Percentiles rank a stretch among this genome's conserved stretches.
These are phyloP conservation scores for Anser brachyrhynchus DNA, from an alignment of 2,113 vertebrate species.

Conservation along the genomic window DNA sequence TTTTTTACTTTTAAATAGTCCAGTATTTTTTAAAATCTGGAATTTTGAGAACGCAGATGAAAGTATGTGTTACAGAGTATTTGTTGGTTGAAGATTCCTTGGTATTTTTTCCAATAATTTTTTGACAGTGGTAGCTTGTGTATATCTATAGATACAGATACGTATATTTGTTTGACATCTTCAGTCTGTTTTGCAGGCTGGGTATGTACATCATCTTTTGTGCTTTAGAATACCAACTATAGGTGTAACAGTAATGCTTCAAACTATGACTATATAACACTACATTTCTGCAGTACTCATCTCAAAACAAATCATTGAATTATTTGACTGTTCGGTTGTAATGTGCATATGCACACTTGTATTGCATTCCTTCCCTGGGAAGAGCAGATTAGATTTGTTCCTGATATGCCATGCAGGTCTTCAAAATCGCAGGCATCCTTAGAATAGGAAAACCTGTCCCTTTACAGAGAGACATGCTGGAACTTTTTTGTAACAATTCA, in stretches of 20 bases:
- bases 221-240: not conserved
- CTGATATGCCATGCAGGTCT: not conserved
- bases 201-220: not conserved
- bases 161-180: not conserved
- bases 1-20: not conserved
- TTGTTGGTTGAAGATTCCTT: not conserved
- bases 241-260: not conserved
- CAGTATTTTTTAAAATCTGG: not conserved
- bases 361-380: not conserved
- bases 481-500: not conserved
- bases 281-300: not conserved
- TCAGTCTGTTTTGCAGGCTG: not conserved
- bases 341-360: rapidly evolving
- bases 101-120: not conserved
- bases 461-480: rapidly evolving
- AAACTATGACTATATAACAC: not conserved
- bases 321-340: not conserved
- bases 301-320: not conserved
- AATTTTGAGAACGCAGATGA: not conserved
- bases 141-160: not conserved
- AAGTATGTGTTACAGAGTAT: not conserved
- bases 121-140: not conserved
- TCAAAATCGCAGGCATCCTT: not conserved
- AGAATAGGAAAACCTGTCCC: not conserved
- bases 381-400: not conserved